A percentile compares a stretch with the other conserved stretches of the same genome.
phyloP scores from a whole-genome alignment of 2,113 vertebrate species.

The Cariama cristata region DNA sequence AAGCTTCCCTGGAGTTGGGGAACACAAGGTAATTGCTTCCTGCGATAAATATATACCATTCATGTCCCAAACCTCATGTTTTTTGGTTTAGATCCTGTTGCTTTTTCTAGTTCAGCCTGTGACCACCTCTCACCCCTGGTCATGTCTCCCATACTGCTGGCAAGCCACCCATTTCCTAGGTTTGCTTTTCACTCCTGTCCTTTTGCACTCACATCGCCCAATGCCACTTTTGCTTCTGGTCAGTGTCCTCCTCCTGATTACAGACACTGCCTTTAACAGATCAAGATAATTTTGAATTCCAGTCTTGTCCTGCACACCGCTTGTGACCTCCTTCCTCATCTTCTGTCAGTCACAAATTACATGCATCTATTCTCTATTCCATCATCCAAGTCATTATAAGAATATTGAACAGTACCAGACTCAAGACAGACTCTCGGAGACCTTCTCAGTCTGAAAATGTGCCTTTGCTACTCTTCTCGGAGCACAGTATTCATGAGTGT shows the following conservation, averaged over 20 bases:
- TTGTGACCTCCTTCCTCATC: background rate
- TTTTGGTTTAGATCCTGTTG: background rate
- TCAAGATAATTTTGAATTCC: background rate
- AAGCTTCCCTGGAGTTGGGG: background rate
- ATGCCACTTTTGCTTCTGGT: background rate
- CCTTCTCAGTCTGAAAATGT: background rate
- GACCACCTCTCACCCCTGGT: background rate
- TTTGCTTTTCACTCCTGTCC: background rate
- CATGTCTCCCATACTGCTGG: background rate
- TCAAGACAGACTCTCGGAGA: background rate
- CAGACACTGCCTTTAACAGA: background rate
- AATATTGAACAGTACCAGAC: background rate
- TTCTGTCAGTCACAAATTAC: constrained; percentile 18
- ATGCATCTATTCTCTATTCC: constrained; percentile 15
- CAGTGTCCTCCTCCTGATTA: background rate
- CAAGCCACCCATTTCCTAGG: background rate
- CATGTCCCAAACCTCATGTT: background rate
- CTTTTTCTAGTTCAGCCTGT: background rate
- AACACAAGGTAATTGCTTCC: background rate
- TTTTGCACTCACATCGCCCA: background rate
- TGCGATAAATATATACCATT: background rate
- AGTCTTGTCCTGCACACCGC: background rate
- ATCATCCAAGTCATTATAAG: background rate
- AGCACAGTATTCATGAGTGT: background rate
- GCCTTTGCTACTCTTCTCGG: background rate